Conservation (phyloP, 2,113 vertebrate species). For the Pan troglodytes region DNA sequence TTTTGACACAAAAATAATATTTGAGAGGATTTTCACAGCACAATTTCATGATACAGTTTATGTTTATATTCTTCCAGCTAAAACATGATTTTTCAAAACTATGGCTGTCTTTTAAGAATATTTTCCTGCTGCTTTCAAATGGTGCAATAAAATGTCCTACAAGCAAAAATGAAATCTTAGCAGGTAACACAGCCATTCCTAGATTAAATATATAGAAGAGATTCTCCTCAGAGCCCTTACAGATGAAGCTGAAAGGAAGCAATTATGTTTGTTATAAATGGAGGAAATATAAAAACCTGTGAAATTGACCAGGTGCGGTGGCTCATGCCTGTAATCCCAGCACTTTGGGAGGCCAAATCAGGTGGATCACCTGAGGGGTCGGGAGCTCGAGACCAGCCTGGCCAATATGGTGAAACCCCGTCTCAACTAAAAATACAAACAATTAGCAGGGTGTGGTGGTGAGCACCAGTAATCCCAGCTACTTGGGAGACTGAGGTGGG, state of each 20-base stretch:
- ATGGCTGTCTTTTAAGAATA: conserved; percentile 27
- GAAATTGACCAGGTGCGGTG: not conserved
- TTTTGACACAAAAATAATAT: not conserved
- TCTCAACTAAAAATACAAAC: too few species aligned
- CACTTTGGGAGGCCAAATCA: too few species aligned
- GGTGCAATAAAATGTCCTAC: not conserved
- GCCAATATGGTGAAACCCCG: too few species aligned
- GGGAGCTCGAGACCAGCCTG: too few species aligned
- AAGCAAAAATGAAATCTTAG: conserved; percentile 2
- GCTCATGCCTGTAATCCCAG: too few species aligned
- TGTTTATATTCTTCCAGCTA: not conserved
- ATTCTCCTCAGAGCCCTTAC: not conserved
- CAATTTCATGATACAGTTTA: not conserved
- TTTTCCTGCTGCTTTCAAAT: conserved; percentile 33
- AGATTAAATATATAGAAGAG: not conserved
- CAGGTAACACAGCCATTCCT: not conserved
- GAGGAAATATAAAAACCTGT: not conserved
- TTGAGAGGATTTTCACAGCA: conserved; percentile 43
- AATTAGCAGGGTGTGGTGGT: accelerated
- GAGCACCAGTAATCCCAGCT: too few species aligned
- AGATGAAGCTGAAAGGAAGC: not conserved
- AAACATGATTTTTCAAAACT: conserved; percentile 55
- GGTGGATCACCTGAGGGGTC: too few species aligned
- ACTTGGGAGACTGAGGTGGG: too few species aligned
- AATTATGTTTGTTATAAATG: not conserved